Evolutionary conservation across 2,113 vertebrate species (phyloP), one percentile per base, ranked within the genome.

Genomic region (Trinectes maculatus): DNA sequence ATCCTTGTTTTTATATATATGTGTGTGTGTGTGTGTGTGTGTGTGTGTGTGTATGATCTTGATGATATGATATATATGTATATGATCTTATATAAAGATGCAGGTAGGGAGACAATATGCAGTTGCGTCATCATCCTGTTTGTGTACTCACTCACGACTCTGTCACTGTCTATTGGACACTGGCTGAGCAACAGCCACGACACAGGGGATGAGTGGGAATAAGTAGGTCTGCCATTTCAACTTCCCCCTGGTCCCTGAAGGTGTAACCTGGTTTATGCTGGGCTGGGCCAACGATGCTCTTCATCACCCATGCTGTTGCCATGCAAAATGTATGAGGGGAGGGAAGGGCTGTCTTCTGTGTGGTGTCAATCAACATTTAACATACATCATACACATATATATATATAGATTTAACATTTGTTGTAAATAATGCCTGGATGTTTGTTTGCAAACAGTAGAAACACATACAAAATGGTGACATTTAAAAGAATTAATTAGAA

Each of bases 231-330:
- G 74, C 74, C 87, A 80, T 84, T 73, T 84, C 73, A 37, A 68
- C 71, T 74, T 62, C 68, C 72, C 51, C 36, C 59, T 15, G 48
- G 61, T 91, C 84, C 88, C 87, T 43, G 57, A 84, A 86, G 85
- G 54, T 75, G 65, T 86, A 89, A 89, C 88, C 88, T 90, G 88
- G 79, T 88, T 89, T 89, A 85, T 85, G 84, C 74, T 80, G 59
- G 77, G 84, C 77, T 51, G 61, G 77, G 67, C 68, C 83, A 71
- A 55, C 46, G 36, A 3, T 46, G 62, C 61, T 74, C 60, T 10
- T 71, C 75, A 40, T 83, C 71, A 66, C 70, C 68, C 72, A 0
- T 8, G 24, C 80, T 87, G 84, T 84, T 89, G 83, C 85, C 77
- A 82, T 82, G 89, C 84, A 42, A 65, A 67, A 28, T 26, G 61